Evolutionary conservation across 2,888 invertebrate genomes (phyloP).

Genomic region (Drosophila affinis): DNA sequence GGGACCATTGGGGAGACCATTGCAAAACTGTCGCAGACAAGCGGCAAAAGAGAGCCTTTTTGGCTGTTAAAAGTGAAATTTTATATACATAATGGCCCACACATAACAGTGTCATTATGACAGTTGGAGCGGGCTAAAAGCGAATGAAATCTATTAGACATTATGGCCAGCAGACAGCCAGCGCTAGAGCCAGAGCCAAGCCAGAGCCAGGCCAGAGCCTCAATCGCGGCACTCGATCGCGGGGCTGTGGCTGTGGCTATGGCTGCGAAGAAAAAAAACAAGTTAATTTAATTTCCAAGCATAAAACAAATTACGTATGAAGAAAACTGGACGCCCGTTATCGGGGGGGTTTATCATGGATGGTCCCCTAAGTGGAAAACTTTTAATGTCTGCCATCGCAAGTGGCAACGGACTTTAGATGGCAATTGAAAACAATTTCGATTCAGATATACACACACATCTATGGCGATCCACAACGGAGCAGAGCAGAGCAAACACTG

Average conservation of each 20-base stretch:
- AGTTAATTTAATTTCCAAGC: constrained; percentile 79
- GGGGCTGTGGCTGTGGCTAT: constrained; percentile 4
- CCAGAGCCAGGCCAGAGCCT: constrained; percentile 59
- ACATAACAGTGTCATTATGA: constrained; percentile 78
- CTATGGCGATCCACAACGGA: constrained; percentile 46
- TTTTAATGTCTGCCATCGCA: constrained; percentile 7
- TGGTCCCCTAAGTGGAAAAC: constrained; percentile 16
- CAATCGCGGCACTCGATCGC: constrained; percentile 19
- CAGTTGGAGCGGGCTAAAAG: constrained; percentile 67
- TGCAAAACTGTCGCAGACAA: constrained; percentile 54
- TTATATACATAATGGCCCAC: constrained; percentile 61
- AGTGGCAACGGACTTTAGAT: constrained; percentile 53
- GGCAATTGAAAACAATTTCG: constrained; percentile 52
- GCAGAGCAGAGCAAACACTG: neutral
- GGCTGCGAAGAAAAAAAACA: constrained; percentile 57
- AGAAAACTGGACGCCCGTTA: constrained; percentile 69
- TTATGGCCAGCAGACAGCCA: constrained; percentile 56
- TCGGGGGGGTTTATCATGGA: constrained; percentile 60
- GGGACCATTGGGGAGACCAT: constrained; percentile 14
- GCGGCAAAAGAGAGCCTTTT: constrained; percentile 50
- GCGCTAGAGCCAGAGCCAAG: constrained; percentile 24
- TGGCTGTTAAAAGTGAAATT: constrained; percentile 75
- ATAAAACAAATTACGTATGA: constrained; percentile 79
- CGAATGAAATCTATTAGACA: constrained; percentile 68
- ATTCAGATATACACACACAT: constrained; percentile 47